Evolutionary conservation across 1,140 invertebrate genomes (phyloP).

Genomic region (Druon quercuslanigerum): DNA sequence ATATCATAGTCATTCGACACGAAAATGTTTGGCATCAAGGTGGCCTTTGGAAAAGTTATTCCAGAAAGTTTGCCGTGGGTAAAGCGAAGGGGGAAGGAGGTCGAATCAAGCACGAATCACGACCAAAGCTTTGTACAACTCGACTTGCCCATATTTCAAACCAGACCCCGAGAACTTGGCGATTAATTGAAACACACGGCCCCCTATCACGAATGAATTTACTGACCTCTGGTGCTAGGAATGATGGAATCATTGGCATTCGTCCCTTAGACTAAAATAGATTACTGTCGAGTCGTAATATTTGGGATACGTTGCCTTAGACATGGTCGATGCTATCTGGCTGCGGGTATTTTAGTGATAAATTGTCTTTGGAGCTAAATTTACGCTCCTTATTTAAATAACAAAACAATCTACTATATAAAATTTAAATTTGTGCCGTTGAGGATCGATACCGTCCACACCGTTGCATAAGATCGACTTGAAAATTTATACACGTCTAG

Average conservation of each 20-base stretch:
- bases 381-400: not conserved
- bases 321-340: no score
- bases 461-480: no score
- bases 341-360: not conserved
- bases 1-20: not conserved
- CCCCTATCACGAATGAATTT: not conserved
- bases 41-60: not conserved
- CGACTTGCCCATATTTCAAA: not conserved
- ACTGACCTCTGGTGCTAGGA: not conserved
- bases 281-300: not conserved
- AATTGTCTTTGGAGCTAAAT: not conserved
- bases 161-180: not conserved
- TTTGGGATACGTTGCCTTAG: not conserved
- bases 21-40: slow-evolving; percentile 1
- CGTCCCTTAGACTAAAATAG: not conserved
- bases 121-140: not conserved
- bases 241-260: not conserved
- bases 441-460: no score
- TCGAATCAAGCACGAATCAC: slow-evolving; percentile 1
- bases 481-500: no score
- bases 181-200: not conserved
- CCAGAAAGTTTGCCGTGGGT: not conserved
- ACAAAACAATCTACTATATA: no score
- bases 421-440: no score
- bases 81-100: not conserved